phyloP scores from a whole-genome alignment of 1,140 invertebrate species.

The Elysia chlorotica region DNA sequence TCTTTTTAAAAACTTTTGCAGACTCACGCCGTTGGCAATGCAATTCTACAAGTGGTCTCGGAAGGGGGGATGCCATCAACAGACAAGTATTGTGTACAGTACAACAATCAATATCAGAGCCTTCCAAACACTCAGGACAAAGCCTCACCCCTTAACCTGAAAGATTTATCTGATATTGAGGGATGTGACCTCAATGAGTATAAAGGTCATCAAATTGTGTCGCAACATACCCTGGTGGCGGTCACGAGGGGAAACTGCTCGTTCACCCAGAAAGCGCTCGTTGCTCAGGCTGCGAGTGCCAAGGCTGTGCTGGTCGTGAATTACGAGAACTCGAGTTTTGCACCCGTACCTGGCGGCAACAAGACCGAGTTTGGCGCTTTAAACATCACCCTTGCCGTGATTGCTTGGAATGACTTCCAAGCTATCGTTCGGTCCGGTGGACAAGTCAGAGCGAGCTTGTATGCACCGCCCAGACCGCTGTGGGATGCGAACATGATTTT shows the following conservation, averaged over 20 bases:
- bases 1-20: neutral
- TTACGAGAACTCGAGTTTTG: neutral
- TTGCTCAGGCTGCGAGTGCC: neutral
- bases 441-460: neutral
- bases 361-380: constrained; percentile 38
- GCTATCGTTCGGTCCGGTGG: neutral
- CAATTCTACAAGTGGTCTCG: neutral
- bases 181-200: constrained; percentile 1
- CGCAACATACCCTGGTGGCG: constrained; percentile 21
- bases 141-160: neutral
- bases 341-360: constrained; percentile 16
- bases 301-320: neutral
- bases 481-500: constrained; percentile 14
- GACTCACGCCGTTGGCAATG: neutral
- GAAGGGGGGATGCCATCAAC: neutral
- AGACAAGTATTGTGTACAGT: neutral
- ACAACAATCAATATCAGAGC: constrained; percentile 1
- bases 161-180: neutral
- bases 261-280: constrained; percentile 7
- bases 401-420: constrained; percentile 29
- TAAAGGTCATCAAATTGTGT: neutral
- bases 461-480: neutral
- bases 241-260: constrained; percentile 46
- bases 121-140: neutral
- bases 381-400: constrained; percentile 46